Percentiles rank a stretch among this genome's conserved stretches.
Conservation (phyloP, 2,888 invertebrate genomes). For the Ligdia adustata region DNA sequence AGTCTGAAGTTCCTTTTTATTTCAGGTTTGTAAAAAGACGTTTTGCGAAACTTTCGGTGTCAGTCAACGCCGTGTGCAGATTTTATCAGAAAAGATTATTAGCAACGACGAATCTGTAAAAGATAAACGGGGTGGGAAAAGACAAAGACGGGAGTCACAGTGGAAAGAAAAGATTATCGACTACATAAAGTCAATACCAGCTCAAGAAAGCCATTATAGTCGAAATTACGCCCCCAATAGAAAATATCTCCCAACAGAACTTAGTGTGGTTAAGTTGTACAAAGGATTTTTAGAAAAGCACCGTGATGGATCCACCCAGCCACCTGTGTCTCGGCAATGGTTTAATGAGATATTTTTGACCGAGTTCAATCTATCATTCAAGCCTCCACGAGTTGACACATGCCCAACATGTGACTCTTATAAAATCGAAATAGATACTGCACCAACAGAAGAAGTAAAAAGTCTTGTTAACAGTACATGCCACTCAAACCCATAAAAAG, state of each 20-base stretch:
- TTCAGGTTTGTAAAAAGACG: slow-evolving; percentile 9
- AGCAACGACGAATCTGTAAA: slow-evolving; percentile 3
- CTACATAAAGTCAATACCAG: slow-evolving; percentile 8
- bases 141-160: slow-evolving; percentile 7
- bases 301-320: slow-evolving; percentile 9
- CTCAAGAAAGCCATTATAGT: slow-evolving; percentile 14
- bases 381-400: slow-evolving; percentile 3
- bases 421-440: slow-evolving; percentile 21
- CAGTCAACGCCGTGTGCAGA: slow-evolving; percentile 11
- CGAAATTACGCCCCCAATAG: slow-evolving; percentile 7
- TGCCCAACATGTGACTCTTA: slow-evolving; percentile 14
- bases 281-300: slow-evolving; percentile 9
- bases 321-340: slow-evolving; percentile 8
- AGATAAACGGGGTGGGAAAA: slow-evolving; percentile 9
- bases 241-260: slow-evolving; percentile 8
- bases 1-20: slow-evolving; percentile 1
- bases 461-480: no score
- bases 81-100: slow-evolving; percentile 6
- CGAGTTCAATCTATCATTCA: slow-evolving; percentile 1
- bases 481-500: slow-evolving; percentile 25
- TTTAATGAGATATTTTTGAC: slow-evolving; percentile 9
- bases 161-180: slow-evolving; percentile 10
- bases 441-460: slow-evolving; percentile 13
- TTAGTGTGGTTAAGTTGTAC: slow-evolving; percentile 8
- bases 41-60: slow-evolving; percentile 10